Conservation (phyloP, 2,113 vertebrate species). For the Rhabdornis inornatus region DNA sequence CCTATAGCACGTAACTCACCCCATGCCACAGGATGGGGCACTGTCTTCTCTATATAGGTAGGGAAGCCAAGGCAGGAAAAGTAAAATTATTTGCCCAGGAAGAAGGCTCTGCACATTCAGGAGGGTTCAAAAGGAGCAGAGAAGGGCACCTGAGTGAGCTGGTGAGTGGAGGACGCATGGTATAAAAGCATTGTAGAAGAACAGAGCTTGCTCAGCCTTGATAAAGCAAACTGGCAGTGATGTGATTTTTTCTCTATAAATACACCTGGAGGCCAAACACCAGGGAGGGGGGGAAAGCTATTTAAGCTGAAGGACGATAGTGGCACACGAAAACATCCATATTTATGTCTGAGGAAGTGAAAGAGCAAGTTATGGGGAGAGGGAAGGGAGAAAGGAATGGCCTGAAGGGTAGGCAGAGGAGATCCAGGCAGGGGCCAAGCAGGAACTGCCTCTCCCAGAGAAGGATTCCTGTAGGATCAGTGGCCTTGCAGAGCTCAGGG, state of each 20-base stretch:
- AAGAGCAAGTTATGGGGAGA: neutral
- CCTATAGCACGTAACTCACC: neutral
- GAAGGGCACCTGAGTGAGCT: neutral
- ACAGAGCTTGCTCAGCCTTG: neutral
- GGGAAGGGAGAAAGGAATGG: neutral
- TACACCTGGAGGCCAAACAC: conserved; percentile 10
- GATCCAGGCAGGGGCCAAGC: neutral
- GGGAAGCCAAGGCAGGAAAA: neutral
- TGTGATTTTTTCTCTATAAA: neutral
- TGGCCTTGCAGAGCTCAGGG: neutral
- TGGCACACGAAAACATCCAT: neutral
- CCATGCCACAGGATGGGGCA: neutral
- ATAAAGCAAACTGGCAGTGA: neutral
- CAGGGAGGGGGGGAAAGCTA: neutral
- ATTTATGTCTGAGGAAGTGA: neutral
- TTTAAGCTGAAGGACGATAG: conserved; percentile 22
- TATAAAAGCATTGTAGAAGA: neutral
- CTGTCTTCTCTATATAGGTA: neutral
- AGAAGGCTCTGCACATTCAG: neutral
- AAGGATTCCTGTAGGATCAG: neutral
- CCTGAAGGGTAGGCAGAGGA: neutral
- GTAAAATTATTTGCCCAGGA: neutral
- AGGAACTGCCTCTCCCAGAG: neutral
- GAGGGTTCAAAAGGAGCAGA: neutral
- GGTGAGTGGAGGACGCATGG: neutral